Percentiles rank a stretch among this genome's conserved stretches.
phyloP scores from a whole-genome alignment of 2,888 invertebrate genomes.

The Lasioglossum zephyrum region DNA sequence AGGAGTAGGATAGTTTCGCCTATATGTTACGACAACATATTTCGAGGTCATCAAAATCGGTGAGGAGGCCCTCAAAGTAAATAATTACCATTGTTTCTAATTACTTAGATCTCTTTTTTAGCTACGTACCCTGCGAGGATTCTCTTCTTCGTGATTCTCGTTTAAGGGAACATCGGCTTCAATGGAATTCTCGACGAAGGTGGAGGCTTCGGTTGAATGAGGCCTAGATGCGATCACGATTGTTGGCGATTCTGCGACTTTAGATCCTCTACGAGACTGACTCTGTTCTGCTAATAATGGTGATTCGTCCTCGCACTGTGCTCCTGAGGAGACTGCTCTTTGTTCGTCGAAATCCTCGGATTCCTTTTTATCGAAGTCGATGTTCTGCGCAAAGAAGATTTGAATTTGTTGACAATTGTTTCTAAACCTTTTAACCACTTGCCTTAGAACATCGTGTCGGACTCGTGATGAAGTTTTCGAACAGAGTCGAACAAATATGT shows the following conservation, averaged over 20 bases:
- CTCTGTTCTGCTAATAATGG: conserved; percentile 24
- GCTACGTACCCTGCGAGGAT: conserved; percentile 42
- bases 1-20: no score
- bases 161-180: conserved; percentile 2
- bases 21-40: no score
- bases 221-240: conserved; percentile 73
- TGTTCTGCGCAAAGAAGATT: conserved; percentile 23
- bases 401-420: neutral
- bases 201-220: conserved; percentile 65
- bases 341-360: conserved; percentile 47
- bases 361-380: conserved; percentile 26
- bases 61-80: no score
- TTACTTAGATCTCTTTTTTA: neutral
- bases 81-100: neutral
- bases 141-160: conserved; percentile 41
- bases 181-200: conserved; percentile 49
- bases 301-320: conserved; percentile 45
- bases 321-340: conserved; percentile 37
- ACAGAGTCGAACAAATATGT: no score
- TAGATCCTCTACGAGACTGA: conserved; percentile 31
- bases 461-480: no score
- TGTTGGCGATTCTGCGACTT: conserved; percentile 54
- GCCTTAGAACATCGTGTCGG: no score
- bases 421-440: no score
- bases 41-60: no score